phyloP scores from a whole-genome alignment of 2,113 vertebrate genomes.

The Grus americana region DNA sequence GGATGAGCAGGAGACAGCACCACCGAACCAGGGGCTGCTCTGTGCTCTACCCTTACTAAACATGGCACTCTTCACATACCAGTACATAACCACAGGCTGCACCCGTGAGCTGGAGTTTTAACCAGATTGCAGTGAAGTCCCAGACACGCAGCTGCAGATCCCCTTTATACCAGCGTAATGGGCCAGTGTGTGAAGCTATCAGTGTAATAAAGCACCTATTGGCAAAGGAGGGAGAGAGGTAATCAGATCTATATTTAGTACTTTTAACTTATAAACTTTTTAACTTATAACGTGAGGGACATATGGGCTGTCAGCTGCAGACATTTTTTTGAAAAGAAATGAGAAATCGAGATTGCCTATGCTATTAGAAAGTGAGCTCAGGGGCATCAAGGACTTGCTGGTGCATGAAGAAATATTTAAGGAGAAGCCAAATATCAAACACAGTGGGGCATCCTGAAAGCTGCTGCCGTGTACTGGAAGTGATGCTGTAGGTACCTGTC shows the following conservation, averaged over 20 bases:
- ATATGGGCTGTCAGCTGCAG: background rate
- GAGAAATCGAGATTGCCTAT: background rate
- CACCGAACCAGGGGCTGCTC: background rate
- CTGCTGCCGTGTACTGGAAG: background rate
- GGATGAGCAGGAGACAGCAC: background rate
- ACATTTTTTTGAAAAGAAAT: background rate
- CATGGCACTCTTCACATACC: rapidly evolving
- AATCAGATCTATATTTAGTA: background rate
- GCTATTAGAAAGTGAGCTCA: background rate
- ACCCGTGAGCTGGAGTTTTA: background rate
- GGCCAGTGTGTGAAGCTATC: background rate
- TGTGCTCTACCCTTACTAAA: background rate
- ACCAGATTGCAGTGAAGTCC: background rate
- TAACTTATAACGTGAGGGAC: background rate
- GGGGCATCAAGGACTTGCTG: background rate
- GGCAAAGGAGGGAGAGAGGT: background rate
- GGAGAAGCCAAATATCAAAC: background rate
- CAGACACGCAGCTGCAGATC: background rate
- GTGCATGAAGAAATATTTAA: background rate
- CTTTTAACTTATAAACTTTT: background rate
- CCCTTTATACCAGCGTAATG: background rate
- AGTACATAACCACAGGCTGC: background rate
- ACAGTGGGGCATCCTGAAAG: background rate
- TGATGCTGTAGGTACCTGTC: background rate
- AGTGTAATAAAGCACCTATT: background rate